These are phyloP conservation scores for Orchestia grillus DNA, from an alignment of 1,140 invertebrate species.

Conservation along the genomic window DNA sequence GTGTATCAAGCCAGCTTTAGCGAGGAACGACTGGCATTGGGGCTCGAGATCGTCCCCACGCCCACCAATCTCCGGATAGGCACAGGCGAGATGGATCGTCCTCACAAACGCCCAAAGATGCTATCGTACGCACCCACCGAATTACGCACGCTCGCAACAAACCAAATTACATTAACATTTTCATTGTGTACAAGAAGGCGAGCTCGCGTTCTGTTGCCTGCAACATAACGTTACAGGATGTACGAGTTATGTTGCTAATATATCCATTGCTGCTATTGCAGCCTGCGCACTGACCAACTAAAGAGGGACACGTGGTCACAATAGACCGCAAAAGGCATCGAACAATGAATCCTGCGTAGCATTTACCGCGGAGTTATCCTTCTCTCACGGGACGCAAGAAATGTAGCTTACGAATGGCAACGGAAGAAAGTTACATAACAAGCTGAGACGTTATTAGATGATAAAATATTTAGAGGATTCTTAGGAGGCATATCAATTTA, in stretches of 20 bases:
- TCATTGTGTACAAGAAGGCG: slow-evolving; percentile 35
- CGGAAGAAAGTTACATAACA: neutral
- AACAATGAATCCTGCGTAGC: neutral
- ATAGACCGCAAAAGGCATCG: neutral
- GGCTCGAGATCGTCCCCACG: neutral
- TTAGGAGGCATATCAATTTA: neutral
- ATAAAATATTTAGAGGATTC: neutral
- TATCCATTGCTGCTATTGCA: neutral
- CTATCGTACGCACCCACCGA: slow-evolving; percentile 22
- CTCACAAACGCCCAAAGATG: slow-evolving; percentile 48
- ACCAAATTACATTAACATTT: slow-evolving; percentile 56
- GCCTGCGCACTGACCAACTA: neutral
- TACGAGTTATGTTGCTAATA: slow-evolving; percentile 30
- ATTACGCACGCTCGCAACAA: slow-evolving; percentile 49
- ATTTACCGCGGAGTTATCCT: neutral
- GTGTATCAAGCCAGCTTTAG: neutral
- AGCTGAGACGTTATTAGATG: neutral
- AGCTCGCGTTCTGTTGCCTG: neutral
- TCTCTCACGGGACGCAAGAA: neutral
- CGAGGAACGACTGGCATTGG: neutral
- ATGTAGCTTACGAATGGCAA: neutral
- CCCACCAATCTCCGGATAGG: slow-evolving; percentile 25
- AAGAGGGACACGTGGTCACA: neutral
- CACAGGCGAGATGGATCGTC: slow-evolving; percentile 30
- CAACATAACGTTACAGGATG: neutral